phyloP scores from a whole-genome alignment of 2,888 invertebrate species.

The Mimas tiliae region DNA sequence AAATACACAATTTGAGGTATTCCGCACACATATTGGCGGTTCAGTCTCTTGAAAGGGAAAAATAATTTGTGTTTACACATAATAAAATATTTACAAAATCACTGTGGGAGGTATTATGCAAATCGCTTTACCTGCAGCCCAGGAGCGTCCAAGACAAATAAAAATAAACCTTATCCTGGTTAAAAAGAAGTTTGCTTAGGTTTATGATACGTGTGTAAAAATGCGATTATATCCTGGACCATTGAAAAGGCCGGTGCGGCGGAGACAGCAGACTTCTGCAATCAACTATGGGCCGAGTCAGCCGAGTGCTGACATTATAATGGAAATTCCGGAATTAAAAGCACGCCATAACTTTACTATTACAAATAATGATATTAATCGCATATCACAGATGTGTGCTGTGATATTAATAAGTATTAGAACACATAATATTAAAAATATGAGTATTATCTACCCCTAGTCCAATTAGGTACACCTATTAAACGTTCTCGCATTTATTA shows the following conservation, averaged over 20 bases:
- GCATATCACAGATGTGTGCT: too few species aligned
- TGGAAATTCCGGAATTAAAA: too few species aligned
- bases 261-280: slow-evolving; percentile 41
- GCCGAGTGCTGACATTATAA: neutral
- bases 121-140: slow-evolving; percentile 80
- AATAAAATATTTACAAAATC: slow-evolving; percentile 56
- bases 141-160: slow-evolving; percentile 71
- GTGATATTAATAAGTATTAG: too few species aligned
- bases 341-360: too few species aligned
- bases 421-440: too few species aligned
- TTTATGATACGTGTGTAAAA: slow-evolving; percentile 80
- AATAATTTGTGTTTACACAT: slow-evolving; percentile 36
- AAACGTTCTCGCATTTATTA: too few species aligned
- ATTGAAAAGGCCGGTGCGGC: slow-evolving; percentile 68
- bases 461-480: too few species aligned
- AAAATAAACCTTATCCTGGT: slow-evolving; percentile 62
- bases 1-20: slow-evolving; percentile 16
- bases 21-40: neutral
- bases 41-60: slow-evolving; percentile 22
- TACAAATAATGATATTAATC: too few species aligned
- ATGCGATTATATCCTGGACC: slow-evolving; percentile 70
- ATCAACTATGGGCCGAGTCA: neutral
- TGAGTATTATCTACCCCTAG: too few species aligned
- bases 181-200: slow-evolving; percentile 72
- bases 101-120: slow-evolving; percentile 82